phyloP scores from a whole-genome alignment of 2,797 vertebrate species.

The Choloepus didactylus region DNA sequence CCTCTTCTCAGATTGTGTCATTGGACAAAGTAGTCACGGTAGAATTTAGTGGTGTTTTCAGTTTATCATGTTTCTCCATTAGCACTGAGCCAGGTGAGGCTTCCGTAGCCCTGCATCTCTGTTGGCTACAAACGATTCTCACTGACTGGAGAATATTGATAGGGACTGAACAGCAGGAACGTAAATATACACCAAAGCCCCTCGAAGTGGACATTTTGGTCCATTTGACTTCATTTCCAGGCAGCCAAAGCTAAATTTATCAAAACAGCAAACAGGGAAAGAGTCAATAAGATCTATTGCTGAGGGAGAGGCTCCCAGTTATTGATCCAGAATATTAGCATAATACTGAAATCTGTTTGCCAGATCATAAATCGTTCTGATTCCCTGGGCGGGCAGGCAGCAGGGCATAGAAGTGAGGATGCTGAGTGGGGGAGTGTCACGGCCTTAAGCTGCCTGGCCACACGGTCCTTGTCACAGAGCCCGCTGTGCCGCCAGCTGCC shows the following conservation, averaged over 20 bases:
- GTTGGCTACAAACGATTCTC: fast-evolving
- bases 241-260: background rate
- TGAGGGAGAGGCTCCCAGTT: conserved; percentile 53
- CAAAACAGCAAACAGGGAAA: background rate
- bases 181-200: background rate
- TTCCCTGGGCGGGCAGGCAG: background rate
- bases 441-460: background rate
- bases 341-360: conserved; percentile 49
- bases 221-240: background rate
- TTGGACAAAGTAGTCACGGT: fast-evolving
- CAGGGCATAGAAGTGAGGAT: background rate
- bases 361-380: conserved; percentile 68
- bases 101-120: too few relatives aligned
- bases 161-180: background rate
- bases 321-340: conserved; percentile 67
- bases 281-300: background rate
- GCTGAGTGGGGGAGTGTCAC: background rate
- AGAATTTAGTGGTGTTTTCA: fast-evolving
- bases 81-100: fast-evolving
- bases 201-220: background rate
- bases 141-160: fast-evolving
- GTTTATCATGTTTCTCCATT: fast-evolving
- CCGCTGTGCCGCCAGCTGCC: background rate
- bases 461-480: background rate
- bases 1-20: fast-evolving